These are phyloP conservation scores for Promerops cafer DNA, from an alignment of 2,113 vertebrate species.

Conservation along the genomic window DNA sequence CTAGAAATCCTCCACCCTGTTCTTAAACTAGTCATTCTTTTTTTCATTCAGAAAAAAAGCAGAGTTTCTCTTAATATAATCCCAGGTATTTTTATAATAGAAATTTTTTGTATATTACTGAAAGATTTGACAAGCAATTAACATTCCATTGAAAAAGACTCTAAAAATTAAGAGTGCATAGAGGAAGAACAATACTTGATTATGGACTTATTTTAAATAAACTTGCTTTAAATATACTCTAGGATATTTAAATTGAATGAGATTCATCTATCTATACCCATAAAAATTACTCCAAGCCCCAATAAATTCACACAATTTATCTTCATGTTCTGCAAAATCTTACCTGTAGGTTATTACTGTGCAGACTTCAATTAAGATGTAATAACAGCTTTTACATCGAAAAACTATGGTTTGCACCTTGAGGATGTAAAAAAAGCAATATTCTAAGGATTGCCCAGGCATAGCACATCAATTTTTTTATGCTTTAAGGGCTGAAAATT, in stretches of 20 bases:
- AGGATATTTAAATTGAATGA: background rate
- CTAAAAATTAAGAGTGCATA: background rate
- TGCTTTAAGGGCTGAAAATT: background rate
- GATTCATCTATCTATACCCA: background rate
- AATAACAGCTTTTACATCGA: background rate
- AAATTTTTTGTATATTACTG: background rate
- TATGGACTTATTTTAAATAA: background rate
- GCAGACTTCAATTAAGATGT: background rate
- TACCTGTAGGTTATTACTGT: background rate
- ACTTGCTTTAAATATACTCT: background rate
- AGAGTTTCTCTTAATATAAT: background rate
- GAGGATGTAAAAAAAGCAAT: background rate
- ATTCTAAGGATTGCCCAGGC: background rate
- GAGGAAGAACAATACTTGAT: background rate
- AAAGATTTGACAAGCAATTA: background rate
- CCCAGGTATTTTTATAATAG: background rate
- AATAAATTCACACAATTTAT: background rate
- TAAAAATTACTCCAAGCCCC: background rate
- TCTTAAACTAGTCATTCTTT: background rate
- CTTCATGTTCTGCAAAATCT: background rate
- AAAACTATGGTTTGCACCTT: background rate
- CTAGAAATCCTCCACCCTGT: background rate
- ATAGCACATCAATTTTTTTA: fast-evolving
- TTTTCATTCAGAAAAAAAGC: background rate
- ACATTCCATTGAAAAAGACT: background rate